Conservation (phyloP, 2,113 vertebrate species). For the Urocitellus parryii region DNA sequence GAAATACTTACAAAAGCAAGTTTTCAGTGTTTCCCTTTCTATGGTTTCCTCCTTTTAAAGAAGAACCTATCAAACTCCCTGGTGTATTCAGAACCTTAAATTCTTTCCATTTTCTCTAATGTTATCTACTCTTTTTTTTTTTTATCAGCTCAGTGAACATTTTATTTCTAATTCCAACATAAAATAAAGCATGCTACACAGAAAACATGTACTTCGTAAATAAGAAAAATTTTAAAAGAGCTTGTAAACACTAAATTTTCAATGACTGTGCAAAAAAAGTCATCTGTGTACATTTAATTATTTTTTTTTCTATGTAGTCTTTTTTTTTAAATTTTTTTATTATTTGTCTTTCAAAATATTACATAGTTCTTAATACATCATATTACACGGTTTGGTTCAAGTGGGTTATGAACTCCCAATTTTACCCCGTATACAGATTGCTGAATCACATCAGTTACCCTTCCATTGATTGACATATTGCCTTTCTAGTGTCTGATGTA, state of each 20-base stretch:
- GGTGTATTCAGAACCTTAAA: background rate
- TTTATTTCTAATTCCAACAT: conserved; percentile 18
- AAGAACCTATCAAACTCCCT: background rate
- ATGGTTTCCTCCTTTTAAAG: background rate
- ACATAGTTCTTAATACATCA: no score
- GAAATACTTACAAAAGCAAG: background rate
- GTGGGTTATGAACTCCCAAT: no score
- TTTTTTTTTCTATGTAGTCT: no score
- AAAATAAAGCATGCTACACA: conserved; percentile 29
- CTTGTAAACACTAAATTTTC: conserved; percentile 40
- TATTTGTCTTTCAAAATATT: no score
- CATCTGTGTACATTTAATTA: background rate
- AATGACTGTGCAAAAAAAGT: background rate
- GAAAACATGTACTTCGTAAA: conserved; percentile 8
- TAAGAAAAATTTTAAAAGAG: background rate
- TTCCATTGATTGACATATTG: no score
- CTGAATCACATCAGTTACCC: no score
- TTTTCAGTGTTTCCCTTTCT: background rate
- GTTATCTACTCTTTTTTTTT: no score
- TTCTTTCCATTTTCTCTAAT: background rate
- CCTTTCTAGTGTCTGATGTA: no score
- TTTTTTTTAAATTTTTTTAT: no score
- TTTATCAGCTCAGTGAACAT: conserved; percentile 5
- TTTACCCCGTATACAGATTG: no score
- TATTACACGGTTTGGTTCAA: no score